These are phyloP conservation scores for Rambutsinella grinnellia DNA, from an alignment of 2,888 invertebrate genomes.

Conservation along the genomic window DNA sequence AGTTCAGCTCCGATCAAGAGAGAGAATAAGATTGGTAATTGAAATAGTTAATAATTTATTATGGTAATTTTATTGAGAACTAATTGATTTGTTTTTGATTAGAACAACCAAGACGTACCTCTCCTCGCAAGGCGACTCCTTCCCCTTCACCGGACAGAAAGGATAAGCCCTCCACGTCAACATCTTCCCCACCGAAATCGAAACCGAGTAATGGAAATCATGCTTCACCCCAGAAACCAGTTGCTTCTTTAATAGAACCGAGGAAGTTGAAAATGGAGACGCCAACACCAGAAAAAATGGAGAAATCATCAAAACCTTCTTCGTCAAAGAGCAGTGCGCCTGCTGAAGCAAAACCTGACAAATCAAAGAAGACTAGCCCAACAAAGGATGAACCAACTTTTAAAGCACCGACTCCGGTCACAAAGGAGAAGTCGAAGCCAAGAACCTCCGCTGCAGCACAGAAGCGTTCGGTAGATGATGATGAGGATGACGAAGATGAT, in stretches of 20 bases:
- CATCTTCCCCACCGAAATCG: conserved; percentile 8
- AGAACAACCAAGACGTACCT: not conserved
- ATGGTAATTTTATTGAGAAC: not conserved
- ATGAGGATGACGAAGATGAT: conserved; percentile 37
- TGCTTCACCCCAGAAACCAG: not conserved
- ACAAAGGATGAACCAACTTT: not conserved
- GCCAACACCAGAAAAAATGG: conserved; percentile 12
- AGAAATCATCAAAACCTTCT: not conserved
- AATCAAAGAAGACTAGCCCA: conserved; percentile 6
- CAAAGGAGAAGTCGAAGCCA: conserved; percentile 11
- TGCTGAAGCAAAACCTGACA: not conserved
- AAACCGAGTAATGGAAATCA: conserved; percentile 7
- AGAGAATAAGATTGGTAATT: conserved; percentile 20
- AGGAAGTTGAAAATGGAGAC: conserved; percentile 19
- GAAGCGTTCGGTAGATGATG: conserved; percentile 10
- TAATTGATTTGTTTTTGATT: too few relatives aligned
- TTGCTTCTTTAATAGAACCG: conserved; percentile 11
- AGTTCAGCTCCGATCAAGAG: conserved; percentile 76
- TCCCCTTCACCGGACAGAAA: not conserved
- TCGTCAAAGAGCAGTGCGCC: not conserved
- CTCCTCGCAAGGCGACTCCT: not conserved
- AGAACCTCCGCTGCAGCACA: not conserved
- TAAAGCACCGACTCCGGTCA: conserved; percentile 15
- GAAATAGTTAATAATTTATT: not conserved
- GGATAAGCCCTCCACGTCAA: not conserved